These are phyloP conservation scores for Charina bottae DNA, from an alignment of 2,113 vertebrate species.

Conservation along the genomic window DNA sequence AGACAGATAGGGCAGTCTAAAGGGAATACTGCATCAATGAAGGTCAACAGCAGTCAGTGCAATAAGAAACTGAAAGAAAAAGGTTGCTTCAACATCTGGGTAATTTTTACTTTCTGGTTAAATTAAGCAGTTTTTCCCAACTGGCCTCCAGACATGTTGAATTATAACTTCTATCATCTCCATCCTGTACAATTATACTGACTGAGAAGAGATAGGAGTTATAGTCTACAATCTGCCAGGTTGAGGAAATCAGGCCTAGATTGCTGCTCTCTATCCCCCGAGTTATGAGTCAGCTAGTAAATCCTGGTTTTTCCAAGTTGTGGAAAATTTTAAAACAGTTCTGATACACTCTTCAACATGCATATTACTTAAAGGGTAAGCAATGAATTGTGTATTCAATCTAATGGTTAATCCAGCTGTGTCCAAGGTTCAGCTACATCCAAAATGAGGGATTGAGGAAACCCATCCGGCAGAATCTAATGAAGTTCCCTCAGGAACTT, in stretches of 20 bases:
- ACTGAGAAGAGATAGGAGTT: neutral
- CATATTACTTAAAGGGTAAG: neutral
- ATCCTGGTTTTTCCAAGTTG: neutral
- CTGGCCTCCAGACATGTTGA: neutral
- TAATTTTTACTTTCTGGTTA: neutral
- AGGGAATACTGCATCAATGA: neutral
- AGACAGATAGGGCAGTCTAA: neutral
- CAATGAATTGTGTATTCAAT: neutral
- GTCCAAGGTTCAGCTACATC: neutral
- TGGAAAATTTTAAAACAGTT: neutral
- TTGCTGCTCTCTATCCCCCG: neutral
- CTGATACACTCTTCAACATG: neutral
- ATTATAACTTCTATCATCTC: neutral
- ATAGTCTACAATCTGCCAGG: neutral
- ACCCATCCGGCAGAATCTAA: constrained; percentile 1
- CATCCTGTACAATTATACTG: neutral
- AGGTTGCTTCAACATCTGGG: neutral
- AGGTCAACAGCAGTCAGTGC: neutral
- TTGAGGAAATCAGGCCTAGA: neutral
- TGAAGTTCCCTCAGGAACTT: neutral
- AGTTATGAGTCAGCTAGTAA: too few species aligned
- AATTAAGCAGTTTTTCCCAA: neutral
- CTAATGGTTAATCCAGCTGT: constrained; percentile 1
- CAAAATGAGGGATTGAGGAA: neutral
- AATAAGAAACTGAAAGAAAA: neutral